phyloP scores from a whole-genome alignment of 1,140 invertebrate species.

The Phocides pigmalion region DNA sequence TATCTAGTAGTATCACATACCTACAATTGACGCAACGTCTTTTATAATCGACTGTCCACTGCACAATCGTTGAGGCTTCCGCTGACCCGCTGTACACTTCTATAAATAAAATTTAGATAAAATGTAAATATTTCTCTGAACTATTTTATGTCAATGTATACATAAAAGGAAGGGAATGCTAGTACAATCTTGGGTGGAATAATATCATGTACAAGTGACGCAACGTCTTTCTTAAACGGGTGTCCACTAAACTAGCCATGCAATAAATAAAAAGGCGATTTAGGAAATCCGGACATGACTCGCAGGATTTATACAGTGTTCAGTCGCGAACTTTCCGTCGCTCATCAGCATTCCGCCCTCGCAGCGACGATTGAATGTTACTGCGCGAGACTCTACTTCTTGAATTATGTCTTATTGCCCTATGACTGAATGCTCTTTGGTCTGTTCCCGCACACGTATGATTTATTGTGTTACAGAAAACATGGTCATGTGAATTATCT shows the following conservation, averaged over 20 bases:
- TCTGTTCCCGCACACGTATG: conserved; percentile 9
- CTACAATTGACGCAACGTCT: too few species aligned
- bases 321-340: conserved; percentile 67
- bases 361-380: conserved; percentile 79
- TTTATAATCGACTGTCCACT: too few species aligned
- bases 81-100: too few species aligned
- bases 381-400: conserved; percentile 65
- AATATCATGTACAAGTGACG: conserved; percentile 50
- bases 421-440: too few species aligned
- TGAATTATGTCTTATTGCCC: conserved; percentile 63
- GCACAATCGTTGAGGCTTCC: too few species aligned
- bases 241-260: conserved; percentile 54
- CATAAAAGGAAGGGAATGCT: too few species aligned
- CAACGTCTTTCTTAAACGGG: conserved; percentile 56
- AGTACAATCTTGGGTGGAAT: background rate
- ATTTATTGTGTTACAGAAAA: background rate
- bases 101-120: too few species aligned
- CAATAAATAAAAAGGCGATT: conserved; percentile 78
- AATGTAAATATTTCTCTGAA: too few species aligned
- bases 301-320: conserved; percentile 74
- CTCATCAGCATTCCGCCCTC: conserved; percentile 78
- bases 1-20: too few species aligned
- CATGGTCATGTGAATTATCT: too few species aligned
- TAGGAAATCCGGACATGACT: conserved; percentile 76
- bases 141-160: too few species aligned